Evolutionary conservation across 2,797 vertebrate genomes (phyloP), one percentile per base, ranked within the genome.

Genomic region (Neosilurus hyrtlii): DNA sequence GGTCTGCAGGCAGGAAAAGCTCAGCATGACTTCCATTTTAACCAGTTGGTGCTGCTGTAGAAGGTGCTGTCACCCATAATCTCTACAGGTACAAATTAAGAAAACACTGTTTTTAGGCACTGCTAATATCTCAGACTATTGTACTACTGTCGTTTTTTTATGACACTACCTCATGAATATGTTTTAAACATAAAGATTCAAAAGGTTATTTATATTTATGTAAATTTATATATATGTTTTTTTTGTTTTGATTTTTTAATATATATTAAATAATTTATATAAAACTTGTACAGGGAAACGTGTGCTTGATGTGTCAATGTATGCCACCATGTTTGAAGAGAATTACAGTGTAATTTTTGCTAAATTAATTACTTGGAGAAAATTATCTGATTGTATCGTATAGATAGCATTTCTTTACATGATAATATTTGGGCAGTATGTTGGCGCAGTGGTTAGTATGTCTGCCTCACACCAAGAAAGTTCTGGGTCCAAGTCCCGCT

Each of bases 1-100:
- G 68, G 56, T 73, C 30, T 66, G 73, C 26, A 79, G 59, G 67
- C 59, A 79, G 67, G 57, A 63, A 79, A 54, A 51, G 15, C 26
- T n/a, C 75, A 20, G 62, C 35, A 57, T 51, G 24, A 14, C 70
- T 65, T 75, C 54, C 16, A 78, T 18, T 57, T 37, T 57, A 83
- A 51, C 63, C 30, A 11, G 12, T 70, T 49, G 35, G 49, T 37
- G 51, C 68, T 61, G 35, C 57, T 72, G 57, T 18, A 72, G n/a
- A 61, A 68, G 51, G 14, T 16, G 56, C 10, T 9, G 73, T 22
- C 52, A 49, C 20, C 16, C 63, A 59, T 59, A 9, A 68, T 57
- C 54, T 70, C 52, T 61, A n/a, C 37, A 11, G 56, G 75, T 24
- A 49, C 3, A 43, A 68, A 43, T 67, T 37, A 20, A 11, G 2